phyloP scores from a whole-genome alignment of 2,113 vertebrate genomes.

The Stercorarius parasiticus region DNA sequence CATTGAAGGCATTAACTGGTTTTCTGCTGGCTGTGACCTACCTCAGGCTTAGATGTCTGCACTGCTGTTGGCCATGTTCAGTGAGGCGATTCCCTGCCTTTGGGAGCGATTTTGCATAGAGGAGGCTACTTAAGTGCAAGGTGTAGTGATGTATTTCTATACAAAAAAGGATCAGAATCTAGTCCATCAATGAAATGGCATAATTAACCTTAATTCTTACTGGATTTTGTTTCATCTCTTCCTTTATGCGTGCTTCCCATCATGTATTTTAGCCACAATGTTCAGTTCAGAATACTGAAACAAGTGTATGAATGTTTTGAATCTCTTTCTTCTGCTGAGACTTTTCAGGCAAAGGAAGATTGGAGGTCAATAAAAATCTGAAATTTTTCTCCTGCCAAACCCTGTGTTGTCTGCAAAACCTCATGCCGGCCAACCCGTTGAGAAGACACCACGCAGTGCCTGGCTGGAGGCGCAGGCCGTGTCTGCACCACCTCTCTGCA shows the following conservation, averaged over 20 bases:
- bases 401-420: not conserved
- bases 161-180: not conserved
- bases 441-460: not conserved
- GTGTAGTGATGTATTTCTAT: not conserved
- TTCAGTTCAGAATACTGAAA: not conserved
- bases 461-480: fast-evolving
- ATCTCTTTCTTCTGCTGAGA: not conserved
- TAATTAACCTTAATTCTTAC: not conserved
- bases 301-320: not conserved
- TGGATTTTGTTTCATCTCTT: not conserved
- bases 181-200: not conserved
- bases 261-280: not conserved
- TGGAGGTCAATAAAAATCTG: not conserved
- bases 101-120: not conserved
- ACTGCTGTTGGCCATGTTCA: not conserved
- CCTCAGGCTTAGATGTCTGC: not conserved
- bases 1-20: not conserved
- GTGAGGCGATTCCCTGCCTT: not conserved
- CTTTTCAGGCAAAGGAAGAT: not conserved
- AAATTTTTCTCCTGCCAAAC: not conserved
- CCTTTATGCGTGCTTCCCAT: not conserved
- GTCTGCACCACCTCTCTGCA: not conserved
- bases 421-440: fast-evolving
- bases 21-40: not conserved
- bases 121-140: not conserved